Conservation (phyloP, 2,797 vertebrate genomes). For the Crocidura indochinensis region DNA sequence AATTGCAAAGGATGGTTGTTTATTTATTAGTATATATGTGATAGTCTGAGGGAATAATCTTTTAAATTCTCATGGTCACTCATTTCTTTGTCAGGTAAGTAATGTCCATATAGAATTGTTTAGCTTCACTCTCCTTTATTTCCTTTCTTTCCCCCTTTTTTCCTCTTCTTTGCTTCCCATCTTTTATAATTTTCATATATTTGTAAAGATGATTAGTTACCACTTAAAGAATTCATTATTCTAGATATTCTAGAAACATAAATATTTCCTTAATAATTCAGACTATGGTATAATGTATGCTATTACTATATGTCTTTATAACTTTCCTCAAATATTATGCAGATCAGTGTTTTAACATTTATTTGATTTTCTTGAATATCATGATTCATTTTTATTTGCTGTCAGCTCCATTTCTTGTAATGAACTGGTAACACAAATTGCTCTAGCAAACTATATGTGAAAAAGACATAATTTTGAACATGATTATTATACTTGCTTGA, state of each 20-base stretch:
- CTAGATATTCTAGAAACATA: slow-evolving; percentile 60
- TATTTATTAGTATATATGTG: too few species aligned
- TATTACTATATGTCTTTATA: slow-evolving; percentile 65
- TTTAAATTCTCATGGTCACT: slow-evolving; percentile 16
- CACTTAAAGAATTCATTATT: slow-evolving; percentile 63
- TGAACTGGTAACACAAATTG: slow-evolving; percentile 83
- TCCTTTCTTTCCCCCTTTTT: background rate
- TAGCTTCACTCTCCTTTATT: background rate
- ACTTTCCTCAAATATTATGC: slow-evolving; percentile 47
- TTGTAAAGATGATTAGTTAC: background rate
- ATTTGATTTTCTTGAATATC: slow-evolving; percentile 78
- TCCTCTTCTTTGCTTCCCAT: background rate
- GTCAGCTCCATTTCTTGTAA: slow-evolving; percentile 78
- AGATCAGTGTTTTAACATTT: slow-evolving; percentile 83
- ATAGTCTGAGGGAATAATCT: background rate
- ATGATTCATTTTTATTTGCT: slow-evolving; percentile 80
- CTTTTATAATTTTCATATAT: too few species aligned
- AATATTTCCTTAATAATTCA: background rate
- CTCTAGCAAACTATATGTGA: slow-evolving; percentile 76
- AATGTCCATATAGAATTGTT: background rate
- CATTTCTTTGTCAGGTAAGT: slow-evolving; percentile 59
- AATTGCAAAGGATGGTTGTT: background rate
- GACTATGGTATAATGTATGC: slow-evolving; percentile 37
- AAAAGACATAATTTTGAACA: slow-evolving; percentile 84
- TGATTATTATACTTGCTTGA: slow-evolving; percentile 86